phyloP scores from a whole-genome alignment of 2,113 vertebrate species.

The Cygnus buccinator region DNA sequence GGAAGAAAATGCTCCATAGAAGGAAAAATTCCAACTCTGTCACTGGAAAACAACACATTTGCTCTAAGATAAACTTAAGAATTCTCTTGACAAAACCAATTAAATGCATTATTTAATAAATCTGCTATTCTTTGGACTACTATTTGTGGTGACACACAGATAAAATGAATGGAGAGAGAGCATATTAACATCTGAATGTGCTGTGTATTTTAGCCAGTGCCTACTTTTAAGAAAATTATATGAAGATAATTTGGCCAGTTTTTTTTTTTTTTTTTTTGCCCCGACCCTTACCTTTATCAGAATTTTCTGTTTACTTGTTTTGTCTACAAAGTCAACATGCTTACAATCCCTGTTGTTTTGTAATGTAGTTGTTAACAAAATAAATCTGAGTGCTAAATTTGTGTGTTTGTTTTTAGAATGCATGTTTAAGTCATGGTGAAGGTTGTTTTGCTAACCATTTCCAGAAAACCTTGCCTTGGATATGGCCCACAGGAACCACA shows the following conservation, averaged over 20 bases:
- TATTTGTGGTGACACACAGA: background rate
- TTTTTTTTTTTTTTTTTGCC: fast-evolving
- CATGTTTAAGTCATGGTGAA: background rate
- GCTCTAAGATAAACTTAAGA: background rate
- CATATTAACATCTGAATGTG: background rate
- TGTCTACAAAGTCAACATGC: background rate
- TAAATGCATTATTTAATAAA: background rate
- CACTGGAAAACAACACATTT: background rate
- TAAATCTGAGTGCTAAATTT: background rate
- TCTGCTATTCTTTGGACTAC: background rate
- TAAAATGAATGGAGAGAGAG: background rate
- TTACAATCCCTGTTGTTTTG: background rate
- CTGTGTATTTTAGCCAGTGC: background rate
- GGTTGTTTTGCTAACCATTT: background rate
- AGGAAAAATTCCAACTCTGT: background rate
- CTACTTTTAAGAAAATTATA: background rate
- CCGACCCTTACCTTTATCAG: background rate
- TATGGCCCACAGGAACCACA: background rate
- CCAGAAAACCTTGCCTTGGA: background rate
- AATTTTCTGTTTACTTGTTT: background rate
- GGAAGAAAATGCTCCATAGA: background rate
- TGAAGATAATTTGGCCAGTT: background rate
- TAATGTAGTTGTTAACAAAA: background rate
- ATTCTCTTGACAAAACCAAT: background rate
- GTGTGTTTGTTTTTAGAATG: background rate